A percentile compares a stretch with the other conserved stretches of the same genome.
Conservation (phyloP, 2,888 invertebrate species). For the Synergus gifuensis region DNA sequence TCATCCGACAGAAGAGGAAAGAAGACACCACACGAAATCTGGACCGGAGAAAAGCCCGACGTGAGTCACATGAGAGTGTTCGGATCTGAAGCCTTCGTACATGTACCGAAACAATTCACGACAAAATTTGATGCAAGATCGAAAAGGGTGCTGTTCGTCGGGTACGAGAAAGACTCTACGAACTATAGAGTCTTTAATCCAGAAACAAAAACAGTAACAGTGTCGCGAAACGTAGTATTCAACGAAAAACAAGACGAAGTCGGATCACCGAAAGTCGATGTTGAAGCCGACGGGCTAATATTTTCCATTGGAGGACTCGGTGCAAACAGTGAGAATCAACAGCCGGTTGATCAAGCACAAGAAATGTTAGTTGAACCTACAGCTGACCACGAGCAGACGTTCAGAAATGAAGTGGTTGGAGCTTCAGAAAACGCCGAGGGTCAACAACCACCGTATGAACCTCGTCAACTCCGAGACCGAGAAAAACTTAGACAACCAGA, state of each 20-base stretch:
- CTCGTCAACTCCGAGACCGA: constrained; percentile 23
- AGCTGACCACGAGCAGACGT: neutral
- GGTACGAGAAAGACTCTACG: constrained; percentile 21
- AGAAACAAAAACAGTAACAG: neutral
- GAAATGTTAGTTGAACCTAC: neutral
- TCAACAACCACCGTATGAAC: neutral
- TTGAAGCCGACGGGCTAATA: neutral
- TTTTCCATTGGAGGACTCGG: neutral
- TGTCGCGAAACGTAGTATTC: neutral
- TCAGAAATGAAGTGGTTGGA: neutral
- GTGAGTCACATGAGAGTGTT: constrained; percentile 20
- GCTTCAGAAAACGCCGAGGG: neutral
- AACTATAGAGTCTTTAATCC: neutral
- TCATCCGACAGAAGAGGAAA: neutral
- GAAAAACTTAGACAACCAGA: constrained; percentile 13
- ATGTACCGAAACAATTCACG: constrained; percentile 34
- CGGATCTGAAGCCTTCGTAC: neutral
- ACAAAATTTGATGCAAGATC: neutral
- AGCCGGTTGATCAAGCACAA: neutral
- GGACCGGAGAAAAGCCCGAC: neutral
- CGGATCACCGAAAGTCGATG: neutral
- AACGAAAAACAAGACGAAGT: neutral
- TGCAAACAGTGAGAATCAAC: neutral
- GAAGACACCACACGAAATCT: constrained; percentile 23
- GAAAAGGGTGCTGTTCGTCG: constrained; percentile 12